These are phyloP conservation scores for Brachypalpus laphriformis DNA, from an alignment of 2,888 invertebrate species.

Conservation along the genomic window DNA sequence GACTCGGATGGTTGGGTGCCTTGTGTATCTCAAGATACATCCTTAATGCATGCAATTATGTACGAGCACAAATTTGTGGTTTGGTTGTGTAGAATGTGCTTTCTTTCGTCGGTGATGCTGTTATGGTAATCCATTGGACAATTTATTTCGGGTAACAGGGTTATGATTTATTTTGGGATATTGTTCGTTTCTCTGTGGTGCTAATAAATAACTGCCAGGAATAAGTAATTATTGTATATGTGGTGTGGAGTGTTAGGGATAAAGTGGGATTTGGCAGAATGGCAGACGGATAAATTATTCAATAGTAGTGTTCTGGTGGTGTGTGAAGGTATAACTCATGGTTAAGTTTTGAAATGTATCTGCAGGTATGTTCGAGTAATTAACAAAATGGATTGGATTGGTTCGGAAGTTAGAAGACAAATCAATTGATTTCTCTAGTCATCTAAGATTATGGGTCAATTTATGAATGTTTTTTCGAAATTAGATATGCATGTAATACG, in stretches of 20 bases:
- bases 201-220: slow-evolving; percentile 43
- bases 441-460: no score
- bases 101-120: slow-evolving; percentile 3
- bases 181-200: slow-evolving; percentile 20
- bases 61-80: slow-evolving; percentile 4
- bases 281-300: slow-evolving; percentile 17
- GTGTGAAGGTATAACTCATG: neutral
- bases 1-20: slow-evolving; percentile 17
- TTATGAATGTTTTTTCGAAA: no score
- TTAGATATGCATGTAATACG: no score
- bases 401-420: no score
- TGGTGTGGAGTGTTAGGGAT: neutral
- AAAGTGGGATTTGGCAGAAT: slow-evolving; percentile 27
- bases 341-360: no score
- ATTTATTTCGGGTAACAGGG: slow-evolving; percentile 2
- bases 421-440: no score
- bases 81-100: slow-evolving; percentile 7
- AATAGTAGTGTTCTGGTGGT: neutral
- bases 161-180: slow-evolving; percentile 49
- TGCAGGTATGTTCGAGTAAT: no score
- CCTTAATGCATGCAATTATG: slow-evolving; percentile 44
- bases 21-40: neutral
- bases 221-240: slow-evolving; percentile 33
- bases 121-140: slow-evolving; percentile 23
- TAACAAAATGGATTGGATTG: no score